Base-by-base conservation (phyloP, 2,113 vertebrate species). In the Tachuris rubrigastra region DNA sequence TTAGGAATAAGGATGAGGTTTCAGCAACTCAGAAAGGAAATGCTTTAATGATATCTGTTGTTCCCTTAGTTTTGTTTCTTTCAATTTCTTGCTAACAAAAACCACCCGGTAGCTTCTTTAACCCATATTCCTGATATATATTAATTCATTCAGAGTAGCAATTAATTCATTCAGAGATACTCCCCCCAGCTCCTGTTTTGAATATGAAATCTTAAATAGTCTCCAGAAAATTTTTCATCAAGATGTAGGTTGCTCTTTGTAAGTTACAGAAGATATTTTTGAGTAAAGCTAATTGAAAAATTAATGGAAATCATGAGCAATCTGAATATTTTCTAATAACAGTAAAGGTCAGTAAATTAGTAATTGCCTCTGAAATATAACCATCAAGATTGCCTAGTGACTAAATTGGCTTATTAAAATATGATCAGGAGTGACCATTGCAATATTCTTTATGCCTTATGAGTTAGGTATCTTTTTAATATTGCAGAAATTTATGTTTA, bases 341-440 rank as follows among this genome's bases (percentile, higher is more conserved):
- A 69, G 58, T 56, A 93, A 93, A 87, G 46, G 66, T 75, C 91
- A 91, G 58, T 73, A 85, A 91, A 94, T 93, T 49, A 80, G 71
- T 77, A 85, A 76, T 91, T 8, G 3, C 21, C 55, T 80, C 47
- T 90, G 82, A 91, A 90, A 69, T 66, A 30, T 35, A 83, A 79
- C 39, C 67, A 59, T 63, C 74, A 82, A 77, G 62, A 59, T 55
- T 77, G 55, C 19, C 53, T 58, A 41, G 55, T 56, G 53, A 79
- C 50, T 90, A 69, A 78, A 91, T 25, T 76, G 62, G 10, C 71
- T 83, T 83, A 58, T 85, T 94, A 91, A 93, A 85, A 87, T 76
- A 68, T 39, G 20, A 35, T 95, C 42, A 47, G 82, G n/a, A 85
- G 22, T 82, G 44, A 78, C 27, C 4, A 65, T 87, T 92, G 52